A percentile compares a stretch with the other conserved stretches of the same genome.
Evolutionary conservation across 1,140 invertebrate species (phyloP).

Genomic region (Planococcus citri): DNA sequence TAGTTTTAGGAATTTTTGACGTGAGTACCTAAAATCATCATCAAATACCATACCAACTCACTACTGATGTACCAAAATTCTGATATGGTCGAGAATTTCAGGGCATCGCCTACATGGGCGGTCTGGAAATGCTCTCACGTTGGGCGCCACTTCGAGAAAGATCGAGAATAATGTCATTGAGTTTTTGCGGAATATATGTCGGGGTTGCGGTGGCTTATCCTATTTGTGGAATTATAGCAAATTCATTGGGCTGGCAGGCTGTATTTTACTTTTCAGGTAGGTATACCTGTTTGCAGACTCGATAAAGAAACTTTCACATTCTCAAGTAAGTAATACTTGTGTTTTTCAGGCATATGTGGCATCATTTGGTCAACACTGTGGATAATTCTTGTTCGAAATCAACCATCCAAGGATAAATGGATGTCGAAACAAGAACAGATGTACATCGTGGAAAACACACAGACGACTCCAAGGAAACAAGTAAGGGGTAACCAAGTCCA

Average conservation of each 20-base stretch:
- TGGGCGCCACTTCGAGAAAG: constrained; percentile 76
- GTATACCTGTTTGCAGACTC: no score
- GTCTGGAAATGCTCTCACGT: constrained; percentile 64
- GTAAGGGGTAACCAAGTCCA: no score
- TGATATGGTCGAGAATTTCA: no score
- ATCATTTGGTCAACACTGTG: neutral
- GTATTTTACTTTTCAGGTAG: constrained; percentile 79
- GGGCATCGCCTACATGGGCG: constrained; percentile 40
- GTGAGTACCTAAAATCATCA: no score
- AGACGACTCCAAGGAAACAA: neutral
- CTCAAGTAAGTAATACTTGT: no score
- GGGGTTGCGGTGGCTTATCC: neutral
- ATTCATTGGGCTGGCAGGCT: constrained; percentile 32
- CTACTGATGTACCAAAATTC: no score
- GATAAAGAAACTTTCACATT: no score
- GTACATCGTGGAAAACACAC: neutral
- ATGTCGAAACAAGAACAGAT: neutral
- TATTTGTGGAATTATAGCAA: neutral
- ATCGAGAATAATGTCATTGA: constrained; percentile 57
- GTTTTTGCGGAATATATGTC: constrained; percentile 57
- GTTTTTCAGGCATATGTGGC: no score
- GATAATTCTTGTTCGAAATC: neutral
- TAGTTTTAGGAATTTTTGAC: no score
- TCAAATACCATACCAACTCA: no score
- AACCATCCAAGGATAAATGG: neutral